Evolutionary conservation across 2,113 vertebrate genomes (phyloP), one percentile per base, ranked within the genome.

Genomic region (Aix galericulata): DNA sequence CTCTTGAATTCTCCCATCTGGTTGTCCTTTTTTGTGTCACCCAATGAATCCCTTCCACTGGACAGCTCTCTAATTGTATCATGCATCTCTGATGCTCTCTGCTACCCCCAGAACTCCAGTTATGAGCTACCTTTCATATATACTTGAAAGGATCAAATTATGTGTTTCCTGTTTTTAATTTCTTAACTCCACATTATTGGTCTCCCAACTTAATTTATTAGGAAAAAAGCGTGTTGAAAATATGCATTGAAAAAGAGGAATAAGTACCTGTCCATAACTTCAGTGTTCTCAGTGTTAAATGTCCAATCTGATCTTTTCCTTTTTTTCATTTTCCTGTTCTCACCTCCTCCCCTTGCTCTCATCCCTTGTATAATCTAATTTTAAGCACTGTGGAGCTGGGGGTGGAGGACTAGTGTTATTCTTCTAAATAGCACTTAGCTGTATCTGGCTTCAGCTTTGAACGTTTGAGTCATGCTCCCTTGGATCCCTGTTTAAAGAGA

Each of bases 51-150:
- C 25, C 9, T 52, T 58, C 38, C 64, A 56, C 64, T 46, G 32
- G 38, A 23, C 18, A 21, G 4, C 22, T 25, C 9, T 44, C 60
- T 31, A 31, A 56, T 67, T 68, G 36, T 17, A 22, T 16, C 5
- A 14, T 48, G 7, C 64, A 31, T 91, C 27, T 79, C 31, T 52
- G 17, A 50, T 50, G 34, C 34, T 89, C 27, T 29, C 18, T 88
- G 0, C 50, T 50, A 21, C 6, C 17, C 14, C 9, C n/a, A 55
- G 15, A 74, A 27, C 8, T 25, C 7, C 15, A 11, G 11, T 6
- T 63, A n/a, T 46, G 56, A 81, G 38, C 38, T 36, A 38, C 11
- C 80, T 88, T 14, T 12, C 36, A 4, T 32, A 31, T 3, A 1
- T 27, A 18, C 8, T 1, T 6, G 58, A 89, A 20, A 53, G 36